Evolutionary conservation across 2,797 vertebrate genomes (phyloP).

Genomic region (Nothura maculosa): DNA sequence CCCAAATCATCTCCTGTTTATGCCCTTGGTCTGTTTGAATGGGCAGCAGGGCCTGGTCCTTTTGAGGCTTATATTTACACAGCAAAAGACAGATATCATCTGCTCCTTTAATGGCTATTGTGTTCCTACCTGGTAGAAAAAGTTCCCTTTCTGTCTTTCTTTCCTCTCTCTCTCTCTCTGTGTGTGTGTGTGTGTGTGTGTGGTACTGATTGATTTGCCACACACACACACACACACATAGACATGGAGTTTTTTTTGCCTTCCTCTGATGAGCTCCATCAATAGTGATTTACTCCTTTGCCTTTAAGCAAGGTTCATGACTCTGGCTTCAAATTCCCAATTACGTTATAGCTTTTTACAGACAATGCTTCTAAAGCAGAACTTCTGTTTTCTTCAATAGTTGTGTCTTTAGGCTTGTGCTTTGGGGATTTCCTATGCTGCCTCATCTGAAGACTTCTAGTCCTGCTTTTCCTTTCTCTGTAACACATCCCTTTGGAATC

Average conservation of each 20-base stretch:
- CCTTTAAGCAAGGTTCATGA: neutral
- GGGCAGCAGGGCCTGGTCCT: neutral
- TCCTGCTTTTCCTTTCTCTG: neutral
- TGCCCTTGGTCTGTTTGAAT: neutral
- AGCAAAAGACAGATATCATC: neutral
- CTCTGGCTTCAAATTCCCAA: neutral
- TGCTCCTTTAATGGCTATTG: neutral
- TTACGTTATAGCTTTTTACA: neutral
- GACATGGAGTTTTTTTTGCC: neutral
- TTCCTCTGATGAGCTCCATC: neutral
- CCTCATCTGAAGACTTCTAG: neutral
- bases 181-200: too few relatives aligned
- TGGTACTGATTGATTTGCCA: too few relatives aligned
- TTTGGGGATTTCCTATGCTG: neutral
- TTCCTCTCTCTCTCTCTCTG: too few relatives aligned
- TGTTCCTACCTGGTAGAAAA: neutral
- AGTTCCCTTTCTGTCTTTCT: too few relatives aligned
- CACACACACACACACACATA: too few relatives aligned
- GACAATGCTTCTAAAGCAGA: neutral
- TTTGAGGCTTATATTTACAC: neutral
- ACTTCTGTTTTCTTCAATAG: neutral
- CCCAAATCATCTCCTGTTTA: neutral
- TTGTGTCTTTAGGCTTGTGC: neutral
- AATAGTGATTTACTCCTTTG: neutral
- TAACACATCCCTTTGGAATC: neutral